A percentile compares a stretch with the other conserved stretches of the same genome.
These are phyloP conservation scores for Dicentrarchus labrax DNA, from an alignment of 2,113 vertebrate genomes.

Conservation along the genomic window DNA sequence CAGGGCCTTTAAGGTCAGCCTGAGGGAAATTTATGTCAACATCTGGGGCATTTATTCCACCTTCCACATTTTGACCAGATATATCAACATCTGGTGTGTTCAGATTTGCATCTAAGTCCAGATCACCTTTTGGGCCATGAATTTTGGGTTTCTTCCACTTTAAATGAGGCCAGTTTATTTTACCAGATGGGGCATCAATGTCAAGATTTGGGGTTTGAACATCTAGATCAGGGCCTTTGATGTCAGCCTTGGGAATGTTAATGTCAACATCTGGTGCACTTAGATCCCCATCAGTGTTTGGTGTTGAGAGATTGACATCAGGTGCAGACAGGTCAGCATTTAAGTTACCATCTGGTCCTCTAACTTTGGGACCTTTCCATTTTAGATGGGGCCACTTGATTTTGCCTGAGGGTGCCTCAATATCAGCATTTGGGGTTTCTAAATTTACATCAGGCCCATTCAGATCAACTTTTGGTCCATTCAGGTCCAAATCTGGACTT, in stretches of 20 bases:
- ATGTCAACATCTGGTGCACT: slow-evolving; percentile 67
- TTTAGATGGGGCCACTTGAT: slow-evolving; percentile 74
- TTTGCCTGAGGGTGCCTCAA: slow-evolving; percentile 55
- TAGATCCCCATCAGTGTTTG: slow-evolving; percentile 68
- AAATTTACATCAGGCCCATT: slow-evolving; percentile 67
- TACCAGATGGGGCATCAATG: slow-evolving; percentile 59
- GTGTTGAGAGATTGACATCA: slow-evolving; percentile 56
- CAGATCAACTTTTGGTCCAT: slow-evolving; percentile 66
- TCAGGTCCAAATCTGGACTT: slow-evolving; percentile 59
- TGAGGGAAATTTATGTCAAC: slow-evolving; percentile 57
- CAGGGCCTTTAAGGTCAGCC: slow-evolving; percentile 46
- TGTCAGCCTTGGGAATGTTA: slow-evolving; percentile 64
- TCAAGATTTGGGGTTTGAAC: slow-evolving; percentile 67
- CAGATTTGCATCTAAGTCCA: slow-evolving; percentile 59
- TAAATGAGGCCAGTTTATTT: slow-evolving; percentile 71
- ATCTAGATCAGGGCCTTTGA: slow-evolving; percentile 64
- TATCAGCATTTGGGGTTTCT: slow-evolving; percentile 63
- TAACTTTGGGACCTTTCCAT: slow-evolving; percentile 59
- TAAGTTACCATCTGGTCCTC: slow-evolving; percentile 58
- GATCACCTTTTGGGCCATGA: slow-evolving; percentile 52
- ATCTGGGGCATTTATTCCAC: slow-evolving; percentile 62
- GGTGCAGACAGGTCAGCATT: slow-evolving; percentile 65
- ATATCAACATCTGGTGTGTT: slow-evolving; percentile 55
- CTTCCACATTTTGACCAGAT: slow-evolving; percentile 62
- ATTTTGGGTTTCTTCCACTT: slow-evolving; percentile 69